phyloP scores from a whole-genome alignment of 1,140 invertebrate genomes.

The Conus ventricosus region DNA sequence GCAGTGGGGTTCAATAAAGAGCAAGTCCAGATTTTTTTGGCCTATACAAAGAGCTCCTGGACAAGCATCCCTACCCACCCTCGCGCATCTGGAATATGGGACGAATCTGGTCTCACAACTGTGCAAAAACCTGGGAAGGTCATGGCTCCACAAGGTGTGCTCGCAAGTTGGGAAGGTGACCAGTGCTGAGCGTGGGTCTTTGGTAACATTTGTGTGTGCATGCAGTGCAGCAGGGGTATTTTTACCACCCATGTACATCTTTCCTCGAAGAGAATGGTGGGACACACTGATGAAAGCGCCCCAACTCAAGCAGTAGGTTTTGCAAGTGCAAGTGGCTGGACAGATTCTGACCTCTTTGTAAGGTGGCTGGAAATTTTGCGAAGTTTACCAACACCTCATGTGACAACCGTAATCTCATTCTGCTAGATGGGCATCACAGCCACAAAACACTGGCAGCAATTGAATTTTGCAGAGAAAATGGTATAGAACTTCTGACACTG shows the following conservation, averaged over 20 bases:
- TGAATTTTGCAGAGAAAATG: conserved; percentile 37
- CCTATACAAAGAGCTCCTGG: conserved; percentile 48
- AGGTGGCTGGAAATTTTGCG: conserved; percentile 49
- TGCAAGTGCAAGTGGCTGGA: conserved; percentile 49
- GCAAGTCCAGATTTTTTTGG: conserved; percentile 72
- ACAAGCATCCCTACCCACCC: conserved; percentile 47
- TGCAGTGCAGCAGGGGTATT: conserved; percentile 57
- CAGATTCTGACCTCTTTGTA: conserved; percentile 45
- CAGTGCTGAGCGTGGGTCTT: conserved; percentile 73
- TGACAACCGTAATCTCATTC: conserved; percentile 49
- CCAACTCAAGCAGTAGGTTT: conserved; percentile 36
- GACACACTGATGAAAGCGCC: conserved; percentile 70
- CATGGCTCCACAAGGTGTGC: conserved; percentile 58
- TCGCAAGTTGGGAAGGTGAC: conserved; percentile 74
- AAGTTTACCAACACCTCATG: conserved; percentile 67
- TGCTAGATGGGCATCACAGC: conserved; percentile 49
- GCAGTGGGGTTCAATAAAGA: conserved; percentile 74
- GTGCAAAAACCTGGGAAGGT: conserved; percentile 67
- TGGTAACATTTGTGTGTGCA: conserved; percentile 56
- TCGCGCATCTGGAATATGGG: conserved; percentile 73
- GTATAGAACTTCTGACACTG: neutral
- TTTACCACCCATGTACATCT: conserved; percentile 65
- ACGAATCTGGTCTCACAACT: conserved; percentile 76
- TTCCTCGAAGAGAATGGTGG: conserved; percentile 60
- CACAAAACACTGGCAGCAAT: conserved; percentile 23